Conservation (phyloP, 2,888 invertebrate species). For the Luperina nickerlii region DNA sequence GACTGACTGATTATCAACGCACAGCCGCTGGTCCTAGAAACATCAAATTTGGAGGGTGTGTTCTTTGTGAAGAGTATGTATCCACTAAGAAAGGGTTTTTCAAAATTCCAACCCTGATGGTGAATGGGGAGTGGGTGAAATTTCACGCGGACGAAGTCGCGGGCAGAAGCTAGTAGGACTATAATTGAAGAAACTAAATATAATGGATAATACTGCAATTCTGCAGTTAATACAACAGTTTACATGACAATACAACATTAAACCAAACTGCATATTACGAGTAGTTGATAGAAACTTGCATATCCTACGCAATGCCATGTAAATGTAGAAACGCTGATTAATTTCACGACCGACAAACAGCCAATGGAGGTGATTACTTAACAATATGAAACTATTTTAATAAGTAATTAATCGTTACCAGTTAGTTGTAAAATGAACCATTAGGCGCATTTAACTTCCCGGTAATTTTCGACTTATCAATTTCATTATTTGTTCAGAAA, state of each 20-base stretch:
- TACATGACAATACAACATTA: constrained; percentile 46
- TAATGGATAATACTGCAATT: not conserved
- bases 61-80: no score
- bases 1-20: no score
- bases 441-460: not conserved
- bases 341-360: constrained; percentile 48
- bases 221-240: constrained; percentile 20
- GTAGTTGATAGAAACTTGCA: constrained; percentile 32
- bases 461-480: not conserved
- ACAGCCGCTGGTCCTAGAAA: no score
- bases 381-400: constrained; percentile 36
- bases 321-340: constrained; percentile 59
- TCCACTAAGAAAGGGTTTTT: no score
- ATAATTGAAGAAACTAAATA: not conserved
- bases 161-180: no score
- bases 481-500: constrained; percentile 9
- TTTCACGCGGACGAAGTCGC: no score
- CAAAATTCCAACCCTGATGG: no score
- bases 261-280: constrained; percentile 24
- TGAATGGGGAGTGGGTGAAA: no score
- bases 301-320: constrained; percentile 39
- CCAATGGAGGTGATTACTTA: constrained; percentile 8
- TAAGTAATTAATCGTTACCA: not conserved
- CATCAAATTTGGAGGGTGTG: no score
- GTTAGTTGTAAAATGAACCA: not conserved